A percentile compares a stretch with the other conserved stretches of the same genome.
Evolutionary conservation across 2,888 invertebrate species (phyloP).

Genomic region (Odiellus spinosus): DNA sequence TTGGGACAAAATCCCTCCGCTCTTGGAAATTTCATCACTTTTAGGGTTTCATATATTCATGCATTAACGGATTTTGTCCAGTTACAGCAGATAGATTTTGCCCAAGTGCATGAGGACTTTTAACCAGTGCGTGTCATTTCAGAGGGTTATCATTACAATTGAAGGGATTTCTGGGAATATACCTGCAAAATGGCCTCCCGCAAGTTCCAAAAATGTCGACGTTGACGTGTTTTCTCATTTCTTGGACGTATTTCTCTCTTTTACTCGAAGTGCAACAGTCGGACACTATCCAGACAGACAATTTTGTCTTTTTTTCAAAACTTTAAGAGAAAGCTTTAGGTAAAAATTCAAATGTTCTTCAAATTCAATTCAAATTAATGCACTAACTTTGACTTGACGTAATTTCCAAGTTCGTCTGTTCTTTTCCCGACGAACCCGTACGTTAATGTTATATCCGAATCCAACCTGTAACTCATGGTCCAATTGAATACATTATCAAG

Average conservation of each 20-base stretch:
- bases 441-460: constrained; percentile 15
- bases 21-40: too few species aligned
- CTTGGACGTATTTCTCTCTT: constrained; percentile 25
- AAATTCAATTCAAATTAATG: too few species aligned
- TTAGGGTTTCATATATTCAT: too few species aligned
- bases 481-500: constrained; percentile 19
- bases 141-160: too few species aligned
- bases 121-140: too few species aligned
- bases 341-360: too few species aligned
- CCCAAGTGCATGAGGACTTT: too few species aligned
- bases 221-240: constrained; percentile 24
- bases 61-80: too few species aligned
- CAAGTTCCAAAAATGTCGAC: constrained; percentile 29
- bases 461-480: constrained; percentile 21
- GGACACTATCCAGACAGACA: constrained; percentile 32
- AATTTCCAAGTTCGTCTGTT: background rate
- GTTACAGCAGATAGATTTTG: too few species aligned
- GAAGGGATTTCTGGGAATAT: too few species aligned
- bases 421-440: constrained; percentile 5
- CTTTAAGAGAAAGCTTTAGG: too few species aligned
- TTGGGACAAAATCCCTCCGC: too few species aligned
- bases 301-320: constrained; percentile 1
- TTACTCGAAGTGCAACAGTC: constrained; percentile 29
- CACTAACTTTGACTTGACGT: background rate
- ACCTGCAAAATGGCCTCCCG: constrained; percentile 22